These are phyloP conservation scores for Cyclina sinensis DNA, from an alignment of 1,140 invertebrate species.

Conservation along the genomic window DNA sequence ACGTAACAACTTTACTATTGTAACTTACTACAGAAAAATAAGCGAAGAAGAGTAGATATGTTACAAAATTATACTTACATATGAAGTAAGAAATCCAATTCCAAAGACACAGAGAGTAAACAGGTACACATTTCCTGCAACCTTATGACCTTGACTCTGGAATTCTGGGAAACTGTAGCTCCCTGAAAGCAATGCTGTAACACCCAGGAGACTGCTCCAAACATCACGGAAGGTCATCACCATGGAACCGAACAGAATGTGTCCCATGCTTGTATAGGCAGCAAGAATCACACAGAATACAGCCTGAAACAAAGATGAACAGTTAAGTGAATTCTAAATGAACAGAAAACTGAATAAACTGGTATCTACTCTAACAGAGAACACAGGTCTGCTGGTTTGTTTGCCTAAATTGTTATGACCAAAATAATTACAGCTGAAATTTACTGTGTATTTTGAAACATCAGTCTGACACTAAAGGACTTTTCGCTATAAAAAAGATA, in stretches of 20 bases:
- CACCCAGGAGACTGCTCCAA: constrained; percentile 77
- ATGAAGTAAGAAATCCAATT: constrained; percentile 78
- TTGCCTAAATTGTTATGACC: too few relatives aligned
- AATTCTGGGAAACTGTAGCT: constrained; percentile 66
- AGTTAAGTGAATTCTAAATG: too few relatives aligned
- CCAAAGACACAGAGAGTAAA: constrained; percentile 77
- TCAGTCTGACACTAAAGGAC: too few relatives aligned
- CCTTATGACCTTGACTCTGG: constrained; percentile 42
- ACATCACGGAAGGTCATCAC: constrained; percentile 75
- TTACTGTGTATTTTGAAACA: too few relatives aligned
- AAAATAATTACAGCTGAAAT: too few relatives aligned
- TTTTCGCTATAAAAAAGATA: too few relatives aligned
- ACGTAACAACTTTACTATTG: too few relatives aligned
- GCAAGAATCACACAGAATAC: constrained; percentile 77
- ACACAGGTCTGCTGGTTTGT: too few relatives aligned
- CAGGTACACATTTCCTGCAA: constrained; percentile 73
- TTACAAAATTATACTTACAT: constrained; percentile 82
- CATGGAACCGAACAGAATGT: constrained; percentile 79
- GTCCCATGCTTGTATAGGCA: constrained; percentile 79
- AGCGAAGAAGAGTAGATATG: too few relatives aligned
- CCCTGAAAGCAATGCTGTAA: constrained; percentile 78
- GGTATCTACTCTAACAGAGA: too few relatives aligned
- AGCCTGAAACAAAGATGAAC: constrained; percentile 76
- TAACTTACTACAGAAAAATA: too few relatives aligned
- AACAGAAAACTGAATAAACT: too few relatives aligned